Evolutionary conservation across 2,888 invertebrate species (phyloP).

Genomic region (Andrena marginata): DNA sequence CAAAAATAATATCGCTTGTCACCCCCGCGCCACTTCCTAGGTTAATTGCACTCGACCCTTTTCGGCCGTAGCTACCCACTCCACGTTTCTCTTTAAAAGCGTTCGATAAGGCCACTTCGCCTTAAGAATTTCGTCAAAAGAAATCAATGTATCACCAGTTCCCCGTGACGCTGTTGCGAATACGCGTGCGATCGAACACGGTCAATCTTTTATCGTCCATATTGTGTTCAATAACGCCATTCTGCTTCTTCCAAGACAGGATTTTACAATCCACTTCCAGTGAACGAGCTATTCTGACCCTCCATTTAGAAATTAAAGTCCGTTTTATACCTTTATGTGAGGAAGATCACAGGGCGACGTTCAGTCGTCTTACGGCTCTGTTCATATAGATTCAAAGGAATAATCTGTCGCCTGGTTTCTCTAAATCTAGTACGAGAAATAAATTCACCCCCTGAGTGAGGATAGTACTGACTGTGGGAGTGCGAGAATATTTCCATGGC

Average conservation of each 20-base stretch:
- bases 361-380: too few species aligned
- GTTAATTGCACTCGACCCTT: conserved; percentile 74
- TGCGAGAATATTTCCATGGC: too few species aligned
- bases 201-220: not conserved
- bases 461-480: too few species aligned
- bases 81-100: conserved; percentile 34
- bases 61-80: conserved; percentile 37
- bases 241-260: not conserved
- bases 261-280: not conserved
- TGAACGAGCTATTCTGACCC: not conserved
- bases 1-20: conserved; percentile 53
- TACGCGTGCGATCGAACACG: not conserved
- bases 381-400: too few species aligned
- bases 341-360: not conserved
- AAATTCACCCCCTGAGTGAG: too few species aligned
- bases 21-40: conserved; percentile 41
- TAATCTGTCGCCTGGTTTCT: too few species aligned
- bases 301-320: not conserved
- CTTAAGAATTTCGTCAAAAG: conserved; percentile 29
- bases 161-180: not conserved
- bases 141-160: conserved; percentile 20
- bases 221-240: not conserved
- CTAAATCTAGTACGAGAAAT: too few species aligned
- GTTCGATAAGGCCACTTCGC: conserved; percentile 38
- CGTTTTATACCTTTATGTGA: not conserved